Evolutionary conservation across 2,888 invertebrate genomes (phyloP), one percentile per base, ranked within the genome.

Genomic region (Rhimphoctona megacephalus): DNA sequence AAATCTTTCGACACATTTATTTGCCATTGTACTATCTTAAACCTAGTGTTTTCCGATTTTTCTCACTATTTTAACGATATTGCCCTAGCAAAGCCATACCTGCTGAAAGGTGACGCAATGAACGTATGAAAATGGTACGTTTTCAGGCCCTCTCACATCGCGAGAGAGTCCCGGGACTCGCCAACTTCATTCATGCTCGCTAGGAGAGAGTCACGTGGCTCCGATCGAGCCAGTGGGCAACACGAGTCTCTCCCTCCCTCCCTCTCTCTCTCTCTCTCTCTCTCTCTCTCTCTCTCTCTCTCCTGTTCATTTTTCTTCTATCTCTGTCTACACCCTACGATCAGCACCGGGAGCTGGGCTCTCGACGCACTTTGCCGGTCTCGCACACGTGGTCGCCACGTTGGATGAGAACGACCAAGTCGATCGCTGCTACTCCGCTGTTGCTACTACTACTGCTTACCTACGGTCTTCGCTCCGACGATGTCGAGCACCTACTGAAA

Each of bases 181-280:
- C 9, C 36, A 36, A 67, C 52, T 88, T 88, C 89, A 87, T 88
- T 89, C 87, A 88, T 88, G 83, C 81, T 85, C 85, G 79, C 87
- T 86, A 83, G 86, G 84, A 76, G 81, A 76, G 77, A 87, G 85
- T 86, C 89, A 89, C 88, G 89, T 87, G 88, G 83, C 14, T 17
- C 7, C 72, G 39, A 69, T 83, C 67, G 84, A 82, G 81, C 69
- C 83, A 49, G 85, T 61, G 78, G 69, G 46, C 69, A 66, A 72
- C 74, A 64, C 74, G 57, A 74, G 67, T 70, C 72, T 74, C 39
- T 36, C 73, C 39, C 33, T 22, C 39, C 46, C 64, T 61, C 54
- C 33, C 11, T 9, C 46, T 43, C 69, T 54, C 36, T 39, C 49
- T 36, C 69, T 36, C 70, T 30, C 25, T 49, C 17, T 46, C 72